Conservation (phyloP, 2,888 invertebrate species). For the Drosophila sordidula region DNA sequence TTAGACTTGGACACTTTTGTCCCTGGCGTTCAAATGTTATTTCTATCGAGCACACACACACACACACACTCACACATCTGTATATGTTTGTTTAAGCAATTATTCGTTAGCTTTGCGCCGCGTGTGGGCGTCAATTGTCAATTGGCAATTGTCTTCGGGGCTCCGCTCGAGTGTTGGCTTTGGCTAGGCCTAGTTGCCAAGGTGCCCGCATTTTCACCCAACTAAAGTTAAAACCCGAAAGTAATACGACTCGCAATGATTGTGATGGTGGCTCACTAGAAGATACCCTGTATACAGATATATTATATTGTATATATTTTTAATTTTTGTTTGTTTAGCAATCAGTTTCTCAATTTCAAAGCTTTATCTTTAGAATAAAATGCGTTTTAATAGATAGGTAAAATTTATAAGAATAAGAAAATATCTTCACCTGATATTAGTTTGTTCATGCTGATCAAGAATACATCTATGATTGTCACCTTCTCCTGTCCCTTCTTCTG, state of each 20-base stretch:
- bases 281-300: neutral
- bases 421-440: too few relatives aligned
- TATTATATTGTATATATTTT: too few relatives aligned
- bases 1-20: conserved; percentile 53
- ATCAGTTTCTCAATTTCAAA: too few relatives aligned
- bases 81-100: conserved; percentile 69
- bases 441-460: too few relatives aligned
- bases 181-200: conserved; percentile 59
- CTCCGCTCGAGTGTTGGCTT: conserved; percentile 13
- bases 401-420: too few relatives aligned
- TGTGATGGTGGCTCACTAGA: neutral
- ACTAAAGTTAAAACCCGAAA: conserved; percentile 33
- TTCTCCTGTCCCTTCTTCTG: too few relatives aligned
- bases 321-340: too few relatives aligned
- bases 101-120: conserved; percentile 54
- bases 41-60: conserved; percentile 60
- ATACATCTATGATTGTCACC: too few relatives aligned
- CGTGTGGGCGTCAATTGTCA: conserved; percentile 70
- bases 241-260: conserved; percentile 1
- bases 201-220: conserved; percentile 40
- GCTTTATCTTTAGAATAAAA: too few relatives aligned
- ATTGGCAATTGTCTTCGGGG: conserved; percentile 50
- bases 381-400: too few relatives aligned
- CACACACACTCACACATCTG: too few relatives aligned
- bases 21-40: conserved; percentile 68